Conservation (phyloP, 2,888 invertebrate genomes). For the Drosophila quinaria region DNA sequence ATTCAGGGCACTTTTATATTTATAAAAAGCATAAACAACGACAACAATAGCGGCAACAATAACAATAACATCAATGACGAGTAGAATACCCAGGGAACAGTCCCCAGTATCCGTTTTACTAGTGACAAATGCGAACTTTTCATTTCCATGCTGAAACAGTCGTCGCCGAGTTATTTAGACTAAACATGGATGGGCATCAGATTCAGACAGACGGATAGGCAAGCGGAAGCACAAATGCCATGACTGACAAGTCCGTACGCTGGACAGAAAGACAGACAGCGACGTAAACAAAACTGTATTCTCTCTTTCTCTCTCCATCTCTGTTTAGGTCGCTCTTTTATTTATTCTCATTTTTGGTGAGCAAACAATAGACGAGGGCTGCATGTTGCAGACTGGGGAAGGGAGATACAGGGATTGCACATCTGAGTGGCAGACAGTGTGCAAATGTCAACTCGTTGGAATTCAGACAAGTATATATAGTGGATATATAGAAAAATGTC, state of each 20-base stretch:
- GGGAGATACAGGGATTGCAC: conserved; percentile 51
- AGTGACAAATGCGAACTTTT: conserved; percentile 65
- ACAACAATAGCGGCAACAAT: conserved; percentile 40
- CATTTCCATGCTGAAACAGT: conserved; percentile 61
- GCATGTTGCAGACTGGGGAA: conserved; percentile 1
- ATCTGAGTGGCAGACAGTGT: conserved; percentile 79
- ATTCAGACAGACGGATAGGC: conserved; percentile 22
- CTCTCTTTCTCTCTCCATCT: conserved; percentile 10
- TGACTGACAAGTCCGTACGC: conserved; percentile 60
- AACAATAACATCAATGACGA: conserved; percentile 25
- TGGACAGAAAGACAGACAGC: conserved; percentile 44
- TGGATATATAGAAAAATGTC: conserved; percentile 38
- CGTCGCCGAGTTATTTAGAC: conserved; percentile 67
- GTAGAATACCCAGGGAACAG: conserved; percentile 34
- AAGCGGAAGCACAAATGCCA: conserved; percentile 56
- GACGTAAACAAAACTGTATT: conserved; percentile 54
- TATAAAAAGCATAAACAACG: conserved; percentile 68
- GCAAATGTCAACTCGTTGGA: conserved; percentile 77
- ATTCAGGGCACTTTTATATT: conserved; percentile 68
- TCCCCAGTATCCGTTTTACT: conserved; percentile 47
- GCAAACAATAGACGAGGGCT: conserved; percentile 51
- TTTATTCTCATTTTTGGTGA: conserved; percentile 32
- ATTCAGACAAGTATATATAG: conserved; percentile 55
- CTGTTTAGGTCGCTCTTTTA: conserved; percentile 2
- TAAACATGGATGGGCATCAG: conserved; percentile 62